Evolutionary conservation across 1,140 invertebrate species (phyloP), one percentile per base, ranked within the genome.

Genomic region (Drosophila athabasca): DNA sequence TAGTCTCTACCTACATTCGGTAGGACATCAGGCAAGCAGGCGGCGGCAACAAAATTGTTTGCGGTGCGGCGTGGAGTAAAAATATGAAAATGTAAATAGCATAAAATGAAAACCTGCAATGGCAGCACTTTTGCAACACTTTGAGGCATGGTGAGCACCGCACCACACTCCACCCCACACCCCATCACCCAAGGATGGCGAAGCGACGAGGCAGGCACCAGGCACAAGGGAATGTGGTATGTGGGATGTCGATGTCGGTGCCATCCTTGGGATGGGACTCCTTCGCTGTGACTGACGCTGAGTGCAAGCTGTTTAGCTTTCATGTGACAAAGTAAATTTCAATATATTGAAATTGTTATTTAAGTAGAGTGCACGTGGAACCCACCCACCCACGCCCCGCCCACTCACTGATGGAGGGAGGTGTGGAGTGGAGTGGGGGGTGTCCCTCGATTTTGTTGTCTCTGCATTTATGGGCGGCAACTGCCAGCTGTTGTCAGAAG

Each of bases 311-410:
- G 83, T 79, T 83, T 88, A 83, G 79, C 83, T 88, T 88, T 80
- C 79, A 88, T 88, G 84, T 89, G 84, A 89, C 79, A 89, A 88
- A 88, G 79, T 88, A 88, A 88, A 88, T 89, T 88, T 89, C 83
- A 88, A 88, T 88, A 88, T 88, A 88, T 88, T 88, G 83, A 88
- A 88, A 88, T 89, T 83, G 84, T 88, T 89, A 88, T 88, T 88
- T 89, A 83, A 88, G 82, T 82, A 87, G 82, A 83, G 84, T 88
- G 83, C 76, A 79, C 62, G 66, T 84, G 76, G 68, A 65, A 13
- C 1, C 11, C 11, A 0, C 8, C 9, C 31, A 9, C 62, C 53
- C 48, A 26, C 22, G 54, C 5, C 17, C n/a, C 43, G 22, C 2
- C 31, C 35, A 13, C 35, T 3, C 11, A 39, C 11, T 39, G 35